Base-by-base conservation (phyloP, 2,888 invertebrate species). In the Lacanobia wlatinum region DNA sequence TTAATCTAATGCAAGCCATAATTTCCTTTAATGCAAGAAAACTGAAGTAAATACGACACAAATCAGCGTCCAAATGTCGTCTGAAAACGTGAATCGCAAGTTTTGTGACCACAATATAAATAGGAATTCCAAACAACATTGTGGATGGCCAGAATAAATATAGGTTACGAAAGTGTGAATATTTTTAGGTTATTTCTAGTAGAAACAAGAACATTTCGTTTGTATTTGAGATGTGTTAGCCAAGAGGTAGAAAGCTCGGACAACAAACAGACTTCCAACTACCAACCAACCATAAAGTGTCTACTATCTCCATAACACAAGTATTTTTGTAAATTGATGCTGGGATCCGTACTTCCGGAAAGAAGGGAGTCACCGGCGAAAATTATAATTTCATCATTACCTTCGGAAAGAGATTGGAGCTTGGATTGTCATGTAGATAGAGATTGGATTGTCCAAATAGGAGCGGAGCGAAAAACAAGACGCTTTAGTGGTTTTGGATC, bases 81-180 rank as follows among this genome's bases (percentile, higher is more conserved):
- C n/a, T 67, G 55, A 67, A 78, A 70, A 50, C 65, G 82, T 78
- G 50, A 71, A 79, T 62, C 40, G 65, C 78, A 58, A 66, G 50
- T 71, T 82, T 79, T 66, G 58, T 60, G 61, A 67, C 78, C 59
- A 82, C 65, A 82, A 53, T 83, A 82, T 87, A 79, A 79, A 87
- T 85, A 85, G 79, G 79, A 66, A 76, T 73, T 73, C 55, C 48
- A 56, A 63, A 74, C 71, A 81, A 74, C 74, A 74, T 78, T 67
- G 64, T 70, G 55, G 83, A 76, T 69, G 66, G 63, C 73, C 65
- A 61, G 76, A 77, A 75, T 76, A 84, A 76, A 80, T 84, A 82
- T 86, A 85, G 77, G 86, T 86, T 82, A 82, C 73, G 76, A 86
- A 81, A 69, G 69, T 84, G 65, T 73, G 68, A 68, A 80, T 84